A percentile compares a stretch with the other conserved stretches of the same genome.
Evolutionary conservation across 2,797 vertebrate species (phyloP).

Genomic region (Ataeniobius toweri): DNA sequence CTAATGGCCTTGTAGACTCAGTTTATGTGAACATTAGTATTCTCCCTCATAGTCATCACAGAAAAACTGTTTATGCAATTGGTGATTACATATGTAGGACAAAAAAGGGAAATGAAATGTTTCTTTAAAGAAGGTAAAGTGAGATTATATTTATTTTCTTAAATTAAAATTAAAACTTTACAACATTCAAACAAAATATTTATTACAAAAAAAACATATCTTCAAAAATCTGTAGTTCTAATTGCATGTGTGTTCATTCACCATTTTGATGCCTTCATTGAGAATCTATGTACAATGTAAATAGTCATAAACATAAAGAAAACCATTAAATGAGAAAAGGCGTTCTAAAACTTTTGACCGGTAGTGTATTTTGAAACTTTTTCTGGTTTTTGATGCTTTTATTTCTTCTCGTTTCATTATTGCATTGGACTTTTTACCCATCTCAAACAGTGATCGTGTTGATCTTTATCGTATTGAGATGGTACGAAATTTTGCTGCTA

Average conservation of each 20-base stretch:
- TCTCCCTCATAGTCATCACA: conserved; percentile 1
- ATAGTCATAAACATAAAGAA: no score
- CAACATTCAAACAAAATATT: not conserved
- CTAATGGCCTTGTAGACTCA: conserved; percentile 9
- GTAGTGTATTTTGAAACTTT: not conserved
- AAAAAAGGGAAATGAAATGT: not conserved
- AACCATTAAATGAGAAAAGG: no score
- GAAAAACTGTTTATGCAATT: conserved; percentile 2
- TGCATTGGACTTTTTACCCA: not conserved
- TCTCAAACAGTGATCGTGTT: not conserved
- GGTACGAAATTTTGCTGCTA: not conserved
- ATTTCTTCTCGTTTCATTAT: not conserved
- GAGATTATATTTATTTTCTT: not conserved
- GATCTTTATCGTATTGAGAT: not conserved
- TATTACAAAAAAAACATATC: no score
- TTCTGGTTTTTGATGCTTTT: not conserved
- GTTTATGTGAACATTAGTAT: conserved; percentile 5
- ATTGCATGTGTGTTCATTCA: no score
- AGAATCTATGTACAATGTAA: no score
- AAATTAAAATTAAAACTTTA: not conserved
- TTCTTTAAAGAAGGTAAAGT: not conserved
- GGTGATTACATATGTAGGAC: not conserved
- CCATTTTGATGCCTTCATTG: no score
- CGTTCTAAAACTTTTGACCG: no score
- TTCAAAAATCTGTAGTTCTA: no score